Conservation (phyloP, 2,888 invertebrate genomes). For the Dimorphilus gyrociliatus region DNA sequence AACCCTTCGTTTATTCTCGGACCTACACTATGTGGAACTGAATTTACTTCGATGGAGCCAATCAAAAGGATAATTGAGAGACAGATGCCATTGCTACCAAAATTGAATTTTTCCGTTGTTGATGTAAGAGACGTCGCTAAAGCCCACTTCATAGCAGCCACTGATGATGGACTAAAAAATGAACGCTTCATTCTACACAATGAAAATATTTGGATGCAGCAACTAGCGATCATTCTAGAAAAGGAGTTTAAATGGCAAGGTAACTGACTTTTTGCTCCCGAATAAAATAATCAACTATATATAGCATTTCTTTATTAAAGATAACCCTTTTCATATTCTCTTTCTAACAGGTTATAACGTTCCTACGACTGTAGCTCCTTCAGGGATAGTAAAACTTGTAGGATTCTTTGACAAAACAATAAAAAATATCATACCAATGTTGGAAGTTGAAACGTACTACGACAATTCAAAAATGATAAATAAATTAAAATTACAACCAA, state of each 20-base stretch:
- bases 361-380: conserved; percentile 36
- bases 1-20: conserved; percentile 42
- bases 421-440: conserved; percentile 35
- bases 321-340: too few relatives aligned
- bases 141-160: conserved; percentile 10
- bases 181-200: conserved; percentile 37
- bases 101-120: conserved; percentile 38
- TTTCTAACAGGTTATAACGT: conserved; percentile 38
- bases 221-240: conserved; percentile 38
- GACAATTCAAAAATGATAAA: conserved; percentile 37
- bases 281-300: too few relatives aligned
- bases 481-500: conserved; percentile 38
- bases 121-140: conserved; percentile 43
- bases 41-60: conserved; percentile 23
- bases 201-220: conserved; percentile 39
- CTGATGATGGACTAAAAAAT: conserved; percentile 7
- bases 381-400: conserved; percentile 32
- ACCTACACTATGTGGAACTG: conserved; percentile 31
- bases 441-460: conserved; percentile 28
- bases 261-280: too few relatives aligned
- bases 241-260: conserved; percentile 42
- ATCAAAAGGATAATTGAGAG: conserved; percentile 28
- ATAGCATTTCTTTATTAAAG: too few relatives aligned
- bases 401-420: conserved; percentile 38
- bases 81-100: conserved; percentile 34